Evolutionary conservation across 2,797 vertebrate genomes (phyloP).

Genomic region (Gadopsis bispinosus): DNA sequence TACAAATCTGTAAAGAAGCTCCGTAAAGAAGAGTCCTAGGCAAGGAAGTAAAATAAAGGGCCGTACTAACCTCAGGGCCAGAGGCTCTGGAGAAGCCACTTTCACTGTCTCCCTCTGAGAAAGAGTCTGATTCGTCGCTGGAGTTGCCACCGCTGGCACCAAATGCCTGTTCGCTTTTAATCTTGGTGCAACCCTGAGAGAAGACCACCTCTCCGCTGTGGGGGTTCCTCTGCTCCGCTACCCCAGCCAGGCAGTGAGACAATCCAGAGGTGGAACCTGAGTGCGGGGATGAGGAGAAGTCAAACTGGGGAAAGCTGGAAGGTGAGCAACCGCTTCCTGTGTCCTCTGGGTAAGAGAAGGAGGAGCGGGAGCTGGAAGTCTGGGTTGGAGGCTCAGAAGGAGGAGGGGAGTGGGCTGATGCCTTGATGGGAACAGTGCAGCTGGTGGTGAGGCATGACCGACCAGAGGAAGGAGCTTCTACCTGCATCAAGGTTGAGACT

Average conservation of each 20-base stretch:
- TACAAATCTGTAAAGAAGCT: neutral
- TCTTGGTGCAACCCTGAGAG: conserved; percentile 89
- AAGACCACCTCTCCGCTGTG: conserved; percentile 84
- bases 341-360: conserved; percentile 92
- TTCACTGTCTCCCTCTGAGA: conserved; percentile 97
- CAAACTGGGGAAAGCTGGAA: conserved; percentile 92
- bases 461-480: conserved; percentile 75
- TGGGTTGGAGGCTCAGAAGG: conserved; percentile 90
- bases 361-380: conserved; percentile 92
- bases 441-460: conserved; percentile 89
- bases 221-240: conserved; percentile 86
- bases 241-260: conserved; percentile 86
- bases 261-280: conserved; percentile 84
- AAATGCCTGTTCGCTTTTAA: conserved; percentile 91
- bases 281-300: conserved; percentile 92
- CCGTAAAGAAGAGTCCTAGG: neutral
- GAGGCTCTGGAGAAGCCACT: conserved; percentile 91
- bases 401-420: conserved; percentile 89
- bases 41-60: conserved; percentile 1
- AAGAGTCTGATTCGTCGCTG: conserved; percentile 95
- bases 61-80: conserved; percentile 91
- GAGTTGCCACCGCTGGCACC: conserved; percentile 92
- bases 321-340: conserved; percentile 90
- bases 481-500: conserved; percentile 67
- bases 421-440: conserved; percentile 92